phyloP scores from a whole-genome alignment of 2,113 vertebrate species.

The Sigmodon hispidus region DNA sequence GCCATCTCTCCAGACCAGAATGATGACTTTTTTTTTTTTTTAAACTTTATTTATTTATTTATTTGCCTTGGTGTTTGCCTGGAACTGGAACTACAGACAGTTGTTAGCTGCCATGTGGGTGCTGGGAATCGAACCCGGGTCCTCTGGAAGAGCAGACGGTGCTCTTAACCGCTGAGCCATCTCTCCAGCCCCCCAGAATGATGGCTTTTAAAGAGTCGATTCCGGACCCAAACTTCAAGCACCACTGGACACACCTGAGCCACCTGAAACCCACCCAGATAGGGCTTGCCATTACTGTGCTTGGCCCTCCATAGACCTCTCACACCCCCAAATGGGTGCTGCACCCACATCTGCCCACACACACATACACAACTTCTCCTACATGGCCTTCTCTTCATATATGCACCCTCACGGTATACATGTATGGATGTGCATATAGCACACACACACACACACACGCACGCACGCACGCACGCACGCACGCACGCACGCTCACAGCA shows the following conservation, averaged over 20 bases:
- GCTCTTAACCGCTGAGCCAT: too few species aligned
- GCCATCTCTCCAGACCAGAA: too few species aligned
- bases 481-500: not conserved
- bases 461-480: not conserved
- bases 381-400: not conserved
- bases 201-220: conserved; percentile 22
- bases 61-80: too few species aligned
- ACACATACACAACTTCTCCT: not conserved
- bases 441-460: not conserved
- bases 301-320: not conserved
- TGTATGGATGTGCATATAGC: too few species aligned
- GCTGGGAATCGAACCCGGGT: too few species aligned
- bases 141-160: too few species aligned
- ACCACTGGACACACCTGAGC: not conserved
- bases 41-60: too few species aligned
- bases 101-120: too few species aligned
- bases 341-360: conserved; percentile 10
- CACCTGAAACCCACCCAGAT: conserved; percentile 9
- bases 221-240: not conserved
- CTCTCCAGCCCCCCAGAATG: too few species aligned
- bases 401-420: not conserved
- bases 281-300: not conserved
- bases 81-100: too few species aligned
- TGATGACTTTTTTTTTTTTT: too few species aligned
- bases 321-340: not conserved